Evolutionary conservation across 2,888 invertebrate genomes (phyloP).

Genomic region (Colletes collaris): DNA sequence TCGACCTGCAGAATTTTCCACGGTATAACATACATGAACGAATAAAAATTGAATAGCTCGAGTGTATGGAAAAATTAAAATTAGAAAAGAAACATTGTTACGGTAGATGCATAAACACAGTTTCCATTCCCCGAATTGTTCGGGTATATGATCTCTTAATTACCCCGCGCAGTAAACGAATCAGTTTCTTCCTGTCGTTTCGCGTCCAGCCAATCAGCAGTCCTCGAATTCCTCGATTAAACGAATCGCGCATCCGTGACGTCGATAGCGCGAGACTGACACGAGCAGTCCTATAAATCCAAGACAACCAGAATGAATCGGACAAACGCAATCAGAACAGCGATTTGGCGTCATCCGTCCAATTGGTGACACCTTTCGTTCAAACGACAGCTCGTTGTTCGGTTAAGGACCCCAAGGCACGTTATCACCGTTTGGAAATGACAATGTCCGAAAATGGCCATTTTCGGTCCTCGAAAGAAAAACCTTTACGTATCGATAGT

Average conservation of each 20-base stretch:
- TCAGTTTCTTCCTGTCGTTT: neutral
- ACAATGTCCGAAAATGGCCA: no score
- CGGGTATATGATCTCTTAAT: no score
- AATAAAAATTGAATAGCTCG: no score
- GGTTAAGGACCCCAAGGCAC: conserved; percentile 21
- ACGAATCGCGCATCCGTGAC: neutral
- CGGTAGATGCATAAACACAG: no score
- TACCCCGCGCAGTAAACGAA: neutral
- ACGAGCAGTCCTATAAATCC: neutral
- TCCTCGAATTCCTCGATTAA: conserved; percentile 5
- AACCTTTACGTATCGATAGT: no score
- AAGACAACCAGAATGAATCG: neutral
- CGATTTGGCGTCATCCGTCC: neutral
- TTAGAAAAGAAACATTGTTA: no score
- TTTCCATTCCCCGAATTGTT: no score
- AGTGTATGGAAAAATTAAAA: no score
- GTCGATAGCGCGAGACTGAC: neutral
- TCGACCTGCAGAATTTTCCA: no score
- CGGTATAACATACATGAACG: no score
- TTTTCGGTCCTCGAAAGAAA: no score
- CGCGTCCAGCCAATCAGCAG: neutral
- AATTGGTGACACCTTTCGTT: neutral
- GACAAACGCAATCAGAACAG: neutral
- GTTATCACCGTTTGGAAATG: conserved; percentile 35
- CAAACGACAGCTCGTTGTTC: neutral